These are phyloP conservation scores for Montipora foliosa DNA, from an alignment of 64 coral and sea anemone genomes.

Conservation along the genomic window DNA sequence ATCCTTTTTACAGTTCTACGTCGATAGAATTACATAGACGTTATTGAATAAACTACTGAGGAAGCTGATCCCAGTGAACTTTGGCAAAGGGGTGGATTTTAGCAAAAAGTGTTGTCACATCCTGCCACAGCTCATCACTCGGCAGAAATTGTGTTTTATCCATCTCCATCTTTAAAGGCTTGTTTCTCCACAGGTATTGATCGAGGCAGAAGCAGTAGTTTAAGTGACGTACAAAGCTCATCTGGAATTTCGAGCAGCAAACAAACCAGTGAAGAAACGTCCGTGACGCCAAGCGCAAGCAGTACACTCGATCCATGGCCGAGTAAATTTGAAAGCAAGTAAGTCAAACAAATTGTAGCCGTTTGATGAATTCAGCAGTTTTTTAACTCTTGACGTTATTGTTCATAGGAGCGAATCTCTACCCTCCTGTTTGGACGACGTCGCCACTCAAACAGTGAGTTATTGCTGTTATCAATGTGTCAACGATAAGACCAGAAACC, in stretches of 20 bases:
- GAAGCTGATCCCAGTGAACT: too few species aligned
- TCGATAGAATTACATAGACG: too few species aligned
- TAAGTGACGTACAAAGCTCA: conserved; percentile 12
- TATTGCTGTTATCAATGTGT: neutral
- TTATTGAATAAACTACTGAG: too few species aligned
- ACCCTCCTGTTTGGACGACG: conserved; percentile 40
- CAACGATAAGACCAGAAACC: too few species aligned
- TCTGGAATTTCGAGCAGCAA: neutral
- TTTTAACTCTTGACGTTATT: neutral
- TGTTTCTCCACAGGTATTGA: conserved; percentile 3
- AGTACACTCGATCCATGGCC: conserved; percentile 25
- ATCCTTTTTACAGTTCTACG: too few species aligned
- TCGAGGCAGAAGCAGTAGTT: conserved; percentile 40
- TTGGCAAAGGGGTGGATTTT: too few species aligned
- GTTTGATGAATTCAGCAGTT: neutral
- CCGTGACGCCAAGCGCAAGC: conserved; percentile 14
- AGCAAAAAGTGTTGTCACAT: too few species aligned
- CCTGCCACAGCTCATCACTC: too few species aligned
- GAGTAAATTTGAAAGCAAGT: conserved; percentile 43
- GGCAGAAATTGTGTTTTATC: too few species aligned
- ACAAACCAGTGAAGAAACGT: conserved; percentile 20
- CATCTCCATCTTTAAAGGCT: too few species aligned
- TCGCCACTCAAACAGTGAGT: conserved; percentile 1
- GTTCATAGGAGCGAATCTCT: conserved; percentile 20
- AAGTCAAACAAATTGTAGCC: neutral